Base-by-base conservation (phyloP, 1,140 invertebrate genomes). In the Caerostris extrusa region DNA sequence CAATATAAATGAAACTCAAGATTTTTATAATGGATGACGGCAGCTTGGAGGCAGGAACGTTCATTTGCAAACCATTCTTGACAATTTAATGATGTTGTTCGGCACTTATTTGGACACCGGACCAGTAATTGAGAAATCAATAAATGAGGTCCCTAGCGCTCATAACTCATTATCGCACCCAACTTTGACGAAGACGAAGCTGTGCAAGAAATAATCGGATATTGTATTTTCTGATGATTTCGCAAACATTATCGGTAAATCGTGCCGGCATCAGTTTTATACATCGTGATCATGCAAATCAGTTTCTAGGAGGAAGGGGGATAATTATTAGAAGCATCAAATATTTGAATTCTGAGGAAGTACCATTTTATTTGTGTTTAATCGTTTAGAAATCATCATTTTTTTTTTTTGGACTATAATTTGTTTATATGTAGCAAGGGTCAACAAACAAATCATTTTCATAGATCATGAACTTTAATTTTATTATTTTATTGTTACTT, bases 161-260 rank as follows among this genome's bases (percentile, higher is more conserved):
- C 69, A 77, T 77, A 53, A 77, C 69, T 77, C 69, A 77, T 77
- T 77, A 77, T 77, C 69, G 50, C 69, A 77, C 69, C 50, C 34
- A 77, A 34, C 19, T 10, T 10, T 77, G 69, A 77, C 50, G 69
- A 77, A 77, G 19, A 77, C 5, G 69, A 50, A 53, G 69, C 34
- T 50, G 19, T 34, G 12, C 69, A 77, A 77, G 69, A 77, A 77
- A 77, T 77, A 77, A 77, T 77, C 69, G 34, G n/a, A 77, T 77
- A 77, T 50, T 12, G 69, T 53, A 77, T 77, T 69, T 77, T 77
- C 19, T 77, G 34, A 34, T 34, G 34, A 77, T 77, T 77, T 77
- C 69, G n/a, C 69, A 50, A 50, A 53, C 34, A 53, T 77, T 77
- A 77, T 10, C 69, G 34, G 69, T 50, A 77, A 77, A 77, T 34